Evolutionary conservation across 2,888 invertebrate species (phyloP), one percentile per base, ranked within the genome.

Genomic region (Sabatieria punctata): DNA sequence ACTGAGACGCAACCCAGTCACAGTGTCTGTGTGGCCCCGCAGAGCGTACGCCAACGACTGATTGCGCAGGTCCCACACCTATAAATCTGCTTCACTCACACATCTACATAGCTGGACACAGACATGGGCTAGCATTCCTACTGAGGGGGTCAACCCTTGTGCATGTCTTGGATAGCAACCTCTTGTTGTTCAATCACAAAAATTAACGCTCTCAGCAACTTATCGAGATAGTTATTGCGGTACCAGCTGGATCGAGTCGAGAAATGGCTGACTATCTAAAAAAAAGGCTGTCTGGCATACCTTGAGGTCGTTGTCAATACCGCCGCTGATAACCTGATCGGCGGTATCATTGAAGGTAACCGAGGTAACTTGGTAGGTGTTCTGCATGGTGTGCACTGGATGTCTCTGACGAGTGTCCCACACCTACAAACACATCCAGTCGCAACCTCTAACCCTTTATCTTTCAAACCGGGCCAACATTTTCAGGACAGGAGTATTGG

Each of bases 291-390:
- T 4, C 23, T n/a, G n/a, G n/a, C 6, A 6, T 27, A 75, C 74
- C 75, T 91, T 93, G 8, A 97, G 78, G 51, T 88, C 84, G 68
- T 99, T 97, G 65, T 97, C 97, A 47, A 99, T 82, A 3, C 97
- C 95, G 1, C 84, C 89, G 4, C 83, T 82, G 52, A 95, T 80
- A 2, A 97, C 77, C 67, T 86, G 86, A 60, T 97, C 95, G 0
- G 86, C 80, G 0, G 88, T 91, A 60, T 97, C 95, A 60, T 83
- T 91, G 66, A 95, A 95, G 13, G 84, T 76, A 0, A 89, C 85
- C 0, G 86, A 76, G 0, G 86, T 85, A 13, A 88, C 65, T 25
- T 68, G 68, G 56, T 70, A 73, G 24, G 65, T 66, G 54, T 68
- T 70, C 58, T 72, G 70, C 51, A 74, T 71, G 2, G 68, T 68